phyloP scores from a whole-genome alignment of 1,140 invertebrate species.

The Heterodera carotae region DNA sequence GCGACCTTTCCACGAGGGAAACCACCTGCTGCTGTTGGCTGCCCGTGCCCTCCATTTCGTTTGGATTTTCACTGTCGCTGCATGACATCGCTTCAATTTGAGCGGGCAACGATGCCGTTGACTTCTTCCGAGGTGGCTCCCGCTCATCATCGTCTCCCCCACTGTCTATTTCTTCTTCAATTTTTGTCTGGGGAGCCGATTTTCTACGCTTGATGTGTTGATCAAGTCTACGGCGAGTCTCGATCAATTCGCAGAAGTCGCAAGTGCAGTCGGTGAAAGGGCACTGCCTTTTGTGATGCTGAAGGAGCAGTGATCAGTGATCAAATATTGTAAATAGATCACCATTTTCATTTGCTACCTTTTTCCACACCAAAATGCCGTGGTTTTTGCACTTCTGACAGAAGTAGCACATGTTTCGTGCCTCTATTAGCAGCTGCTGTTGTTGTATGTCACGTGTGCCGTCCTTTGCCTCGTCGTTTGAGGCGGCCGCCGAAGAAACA shows the following conservation, averaged over 20 bases:
- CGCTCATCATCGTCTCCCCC: not conserved
- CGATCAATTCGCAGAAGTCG: slow-evolving; percentile 59
- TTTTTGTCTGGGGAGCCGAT: slow-evolving; percentile 2
- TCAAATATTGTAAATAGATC: no score
- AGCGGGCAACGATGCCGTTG: slow-evolving; percentile 13
- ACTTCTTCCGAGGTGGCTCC: slow-evolving; percentile 24
- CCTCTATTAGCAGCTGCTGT: slow-evolving; percentile 34
- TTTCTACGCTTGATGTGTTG: slow-evolving; percentile 44
- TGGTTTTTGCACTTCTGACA: slow-evolving; percentile 65
- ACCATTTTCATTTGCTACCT: slow-evolving; percentile 39
- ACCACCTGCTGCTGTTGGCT: not conserved
- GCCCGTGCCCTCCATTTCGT: not conserved
- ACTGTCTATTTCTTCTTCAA: slow-evolving; percentile 13
- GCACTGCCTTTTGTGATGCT: slow-evolving; percentile 59
- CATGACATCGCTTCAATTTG: slow-evolving; percentile 9
- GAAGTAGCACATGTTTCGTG: slow-evolving; percentile 61
- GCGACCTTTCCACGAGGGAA: not conserved
- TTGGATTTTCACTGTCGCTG: not conserved
- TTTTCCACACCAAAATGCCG: slow-evolving; percentile 59
- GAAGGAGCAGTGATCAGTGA: slow-evolving; percentile 28
- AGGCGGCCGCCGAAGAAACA: slow-evolving; percentile 21
- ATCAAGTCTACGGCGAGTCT: slow-evolving; percentile 56
- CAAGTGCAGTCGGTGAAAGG: slow-evolving; percentile 53
- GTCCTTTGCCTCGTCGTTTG: slow-evolving; percentile 19
- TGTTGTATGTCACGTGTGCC: slow-evolving; percentile 10